Base-by-base conservation (phyloP, 2,888 invertebrate species). In the Monochamus alternatus region DNA sequence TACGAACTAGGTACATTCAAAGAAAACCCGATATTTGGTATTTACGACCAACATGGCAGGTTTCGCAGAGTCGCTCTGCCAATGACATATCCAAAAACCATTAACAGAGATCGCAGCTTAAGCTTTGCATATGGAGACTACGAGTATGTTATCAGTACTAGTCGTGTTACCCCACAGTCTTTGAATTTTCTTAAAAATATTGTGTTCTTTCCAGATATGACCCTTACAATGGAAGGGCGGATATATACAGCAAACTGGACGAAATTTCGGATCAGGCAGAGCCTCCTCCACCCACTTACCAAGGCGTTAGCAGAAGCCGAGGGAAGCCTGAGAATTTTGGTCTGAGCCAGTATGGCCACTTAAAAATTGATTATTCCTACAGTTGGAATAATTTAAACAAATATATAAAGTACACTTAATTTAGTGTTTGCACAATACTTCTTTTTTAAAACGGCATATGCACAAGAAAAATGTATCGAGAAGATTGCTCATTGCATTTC, bases 371-470 rank as follows among this genome's bases (percentile, higher is more conserved):
- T 87, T 95, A 95, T 85, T 94, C 95, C 2, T 94, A 93, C 88
- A 95, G 94, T 89, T 95, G 95, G 95, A 94, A 94, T 87, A 94
- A 94, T 74, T 90, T 95, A 78, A 93, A 95, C 87, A 93, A 94
- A 85, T 93, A 94, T 82, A 95, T 95, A 59, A 81, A 80, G 58
- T 81, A 81, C 59, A 81, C 55, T 55, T 55, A 55, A 82, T 58
- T 55, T 55, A 22, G n/a, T 55, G 55, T 3, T 14, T 55, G 14
- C 7, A 8, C 9, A 47, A 47, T 12, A 12, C 3, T 12, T 47
- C 9, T 47, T 47, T 9, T 44, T 44, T 44, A 1, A 44, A 44
- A 22, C 22, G 22, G 22, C 22, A 22, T 22, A 22, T 22, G 22
- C 22, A 22, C 38, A 7, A 38, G 38, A 7, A 38, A 38, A 7